Percentiles rank a stretch among this genome's conserved stretches.
Evolutionary conservation across 2,888 invertebrate genomes (phyloP).

Genomic region (Trichopoda pennipes): DNA sequence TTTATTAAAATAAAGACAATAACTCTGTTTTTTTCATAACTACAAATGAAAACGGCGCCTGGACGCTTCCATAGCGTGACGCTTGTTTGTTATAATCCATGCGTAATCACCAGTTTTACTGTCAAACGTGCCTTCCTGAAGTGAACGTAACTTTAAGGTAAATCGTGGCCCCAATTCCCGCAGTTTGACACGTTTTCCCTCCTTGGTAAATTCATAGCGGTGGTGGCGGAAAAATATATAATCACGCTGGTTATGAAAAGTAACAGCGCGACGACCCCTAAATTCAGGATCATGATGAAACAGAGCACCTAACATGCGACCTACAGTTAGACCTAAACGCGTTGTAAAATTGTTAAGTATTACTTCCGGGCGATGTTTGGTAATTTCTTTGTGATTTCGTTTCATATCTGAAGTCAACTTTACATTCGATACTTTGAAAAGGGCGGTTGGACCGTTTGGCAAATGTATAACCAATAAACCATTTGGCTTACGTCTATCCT

Average conservation of each 20-base stretch:
- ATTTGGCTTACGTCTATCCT: conserved; percentile 95
- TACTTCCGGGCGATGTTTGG: conserved; percentile 95
- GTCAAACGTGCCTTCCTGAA: conserved; percentile 98
- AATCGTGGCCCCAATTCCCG: conserved; percentile 98
- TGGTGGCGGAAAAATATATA: conserved; percentile 99
- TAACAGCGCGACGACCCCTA: conserved; percentile 94
- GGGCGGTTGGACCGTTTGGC: conserved; percentile 98
- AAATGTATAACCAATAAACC: conserved; percentile 95
- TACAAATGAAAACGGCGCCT: conserved; percentile 96
- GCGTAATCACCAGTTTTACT: conserved; percentile 98
- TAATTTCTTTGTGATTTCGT: conserved; percentile 89
- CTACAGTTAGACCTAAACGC: conserved; percentile 93
- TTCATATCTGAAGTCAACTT: conserved; percentile 93
- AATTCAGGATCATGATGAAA: conserved; percentile 99
- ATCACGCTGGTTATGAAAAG: conserved; percentile 99
- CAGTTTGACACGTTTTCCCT: conserved; percentile 87
- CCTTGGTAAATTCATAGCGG: conserved; percentile 94
- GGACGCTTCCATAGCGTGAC: conserved; percentile 96
- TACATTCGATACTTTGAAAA: conserved; percentile 96
- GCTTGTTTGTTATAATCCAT: conserved; percentile 94
- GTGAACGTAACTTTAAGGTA: conserved; percentile 93
- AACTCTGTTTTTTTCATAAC: conserved; percentile 51
- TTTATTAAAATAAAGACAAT: conserved; percentile 47
- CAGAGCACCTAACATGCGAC: conserved; percentile 94
- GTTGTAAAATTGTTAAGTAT: conserved; percentile 98